Conservation (phyloP, 2,888 invertebrate genomes). For the Drosophila aldrichi region DNA sequence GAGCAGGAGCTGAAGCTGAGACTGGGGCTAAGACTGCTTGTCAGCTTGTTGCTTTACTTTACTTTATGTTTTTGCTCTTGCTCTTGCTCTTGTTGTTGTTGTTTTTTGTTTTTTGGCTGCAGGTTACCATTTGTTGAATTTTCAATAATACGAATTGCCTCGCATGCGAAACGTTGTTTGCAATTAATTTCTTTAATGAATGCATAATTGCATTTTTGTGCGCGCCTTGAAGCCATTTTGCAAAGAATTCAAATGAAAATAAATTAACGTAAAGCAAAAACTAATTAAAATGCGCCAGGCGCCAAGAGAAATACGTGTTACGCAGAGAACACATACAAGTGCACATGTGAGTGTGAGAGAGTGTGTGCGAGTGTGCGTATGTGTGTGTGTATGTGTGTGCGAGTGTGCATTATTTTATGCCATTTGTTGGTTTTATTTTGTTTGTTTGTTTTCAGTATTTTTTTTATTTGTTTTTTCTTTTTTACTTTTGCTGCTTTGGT, state of each 20-base stretch:
- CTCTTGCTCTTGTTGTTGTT: no score
- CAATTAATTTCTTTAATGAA: constrained; percentile 81
- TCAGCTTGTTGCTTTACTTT: constrained; percentile 47
- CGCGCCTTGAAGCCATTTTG: constrained; percentile 77
- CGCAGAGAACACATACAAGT: constrained; percentile 14
- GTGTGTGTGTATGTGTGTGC: neutral
- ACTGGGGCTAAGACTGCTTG: constrained; percentile 8
- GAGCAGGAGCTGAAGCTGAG: neutral
- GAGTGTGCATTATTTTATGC: constrained; percentile 67
- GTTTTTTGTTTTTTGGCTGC: constrained; percentile 17
- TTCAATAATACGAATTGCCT: constrained; percentile 67
- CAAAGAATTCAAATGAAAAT: constrained; percentile 79
- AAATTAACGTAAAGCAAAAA: constrained; percentile 82
- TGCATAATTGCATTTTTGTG: constrained; percentile 81
- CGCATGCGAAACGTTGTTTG: constrained; percentile 72
- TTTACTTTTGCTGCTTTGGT: constrained; percentile 31
- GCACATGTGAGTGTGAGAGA: neutral
- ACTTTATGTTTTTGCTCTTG: neutral
- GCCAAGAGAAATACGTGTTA: constrained; percentile 58
- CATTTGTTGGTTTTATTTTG: constrained; percentile 42
- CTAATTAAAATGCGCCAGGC: constrained; percentile 76
- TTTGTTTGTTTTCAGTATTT: constrained; percentile 24
- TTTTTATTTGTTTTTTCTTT: constrained; percentile 21
- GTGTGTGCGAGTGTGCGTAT: constrained; percentile 1
- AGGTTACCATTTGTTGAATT: constrained; percentile 60